These are phyloP conservation scores for Corythaeola cristata DNA, from an alignment of 2,113 vertebrate species.

Conservation along the genomic window DNA sequence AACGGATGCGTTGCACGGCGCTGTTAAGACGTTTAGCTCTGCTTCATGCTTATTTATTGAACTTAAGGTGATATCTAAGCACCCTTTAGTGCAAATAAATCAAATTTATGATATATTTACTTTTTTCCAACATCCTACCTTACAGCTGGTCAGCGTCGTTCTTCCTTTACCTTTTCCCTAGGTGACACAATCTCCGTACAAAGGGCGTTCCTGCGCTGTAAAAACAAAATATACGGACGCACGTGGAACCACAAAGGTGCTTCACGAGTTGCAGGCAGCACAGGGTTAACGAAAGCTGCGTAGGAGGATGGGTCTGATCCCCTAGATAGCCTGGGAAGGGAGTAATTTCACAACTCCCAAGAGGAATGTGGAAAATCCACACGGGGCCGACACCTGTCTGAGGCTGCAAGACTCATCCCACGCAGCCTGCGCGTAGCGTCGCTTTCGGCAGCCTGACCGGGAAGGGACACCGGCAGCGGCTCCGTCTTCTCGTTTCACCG, in stretches of 20 bases:
- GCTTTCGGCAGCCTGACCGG: background rate
- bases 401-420: background rate
- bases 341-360: background rate
- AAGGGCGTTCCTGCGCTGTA: background rate
- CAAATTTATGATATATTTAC: background rate
- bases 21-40: background rate
- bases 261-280: background rate
- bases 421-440: background rate
- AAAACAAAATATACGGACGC: background rate
- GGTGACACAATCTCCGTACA: background rate
- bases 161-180: background rate
- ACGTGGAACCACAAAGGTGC: rapidly evolving
- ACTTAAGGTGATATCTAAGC: too few relatives aligned
- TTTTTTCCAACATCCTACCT: background rate
- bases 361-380: conserved; percentile 41
- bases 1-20: rapidly evolving
- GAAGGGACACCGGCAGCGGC: too few relatives aligned
- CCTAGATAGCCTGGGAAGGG: background rate
- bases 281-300: background rate
- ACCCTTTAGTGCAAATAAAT: background rate
- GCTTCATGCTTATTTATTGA: too few relatives aligned
- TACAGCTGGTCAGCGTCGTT: too few relatives aligned
- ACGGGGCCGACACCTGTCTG: background rate
- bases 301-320: background rate
- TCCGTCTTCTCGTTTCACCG: background rate